These are phyloP conservation scores for Dexiosoma caninum DNA, from an alignment of 2,888 invertebrate genomes.

Conservation along the genomic window DNA sequence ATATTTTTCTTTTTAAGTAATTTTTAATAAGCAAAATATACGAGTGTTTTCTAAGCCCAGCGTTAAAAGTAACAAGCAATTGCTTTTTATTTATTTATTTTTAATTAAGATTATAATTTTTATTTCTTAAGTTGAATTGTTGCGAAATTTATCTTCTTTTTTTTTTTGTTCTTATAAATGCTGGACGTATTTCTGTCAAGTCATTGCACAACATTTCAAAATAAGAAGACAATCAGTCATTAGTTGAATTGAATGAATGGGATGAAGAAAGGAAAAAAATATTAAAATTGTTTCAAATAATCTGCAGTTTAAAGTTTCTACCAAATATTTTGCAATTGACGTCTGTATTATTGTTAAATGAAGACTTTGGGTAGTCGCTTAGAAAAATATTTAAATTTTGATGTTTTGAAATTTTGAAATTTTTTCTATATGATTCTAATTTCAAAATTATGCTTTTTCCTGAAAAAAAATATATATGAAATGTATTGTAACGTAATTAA, in stretches of 20 bases:
- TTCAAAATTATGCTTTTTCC: no score
- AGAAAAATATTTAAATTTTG: no score
- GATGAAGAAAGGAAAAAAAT: slow-evolving; percentile 8
- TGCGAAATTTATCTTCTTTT: not conserved
- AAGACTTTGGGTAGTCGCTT: not conserved
- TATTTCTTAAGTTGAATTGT: not conserved
- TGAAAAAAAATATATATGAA: no score
- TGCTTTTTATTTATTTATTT: slow-evolving; percentile 26
- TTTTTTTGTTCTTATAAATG: not conserved
- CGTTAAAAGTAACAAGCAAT: slow-evolving; percentile 14
- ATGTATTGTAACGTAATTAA: no score
- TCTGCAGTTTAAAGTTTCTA: not conserved
- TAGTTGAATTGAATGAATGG: no score
- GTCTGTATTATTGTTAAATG: no score
- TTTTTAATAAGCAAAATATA: slow-evolving; percentile 21
- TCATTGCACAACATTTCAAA: slow-evolving; percentile 15
- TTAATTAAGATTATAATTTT: slow-evolving; percentile 32
- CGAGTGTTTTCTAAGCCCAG: not conserved
- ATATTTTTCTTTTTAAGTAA: slow-evolving; percentile 7
- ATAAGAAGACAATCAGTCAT: slow-evolving; percentile 1
- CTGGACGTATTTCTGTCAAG: slow-evolving; percentile 1
- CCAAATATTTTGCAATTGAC: not conserved
- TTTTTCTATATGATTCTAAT: no score
- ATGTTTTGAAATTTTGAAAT: no score
- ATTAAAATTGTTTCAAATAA: not conserved